Evolutionary conservation across 2,797 vertebrate species (phyloP).

Genomic region (Octomys mimax): DNA sequence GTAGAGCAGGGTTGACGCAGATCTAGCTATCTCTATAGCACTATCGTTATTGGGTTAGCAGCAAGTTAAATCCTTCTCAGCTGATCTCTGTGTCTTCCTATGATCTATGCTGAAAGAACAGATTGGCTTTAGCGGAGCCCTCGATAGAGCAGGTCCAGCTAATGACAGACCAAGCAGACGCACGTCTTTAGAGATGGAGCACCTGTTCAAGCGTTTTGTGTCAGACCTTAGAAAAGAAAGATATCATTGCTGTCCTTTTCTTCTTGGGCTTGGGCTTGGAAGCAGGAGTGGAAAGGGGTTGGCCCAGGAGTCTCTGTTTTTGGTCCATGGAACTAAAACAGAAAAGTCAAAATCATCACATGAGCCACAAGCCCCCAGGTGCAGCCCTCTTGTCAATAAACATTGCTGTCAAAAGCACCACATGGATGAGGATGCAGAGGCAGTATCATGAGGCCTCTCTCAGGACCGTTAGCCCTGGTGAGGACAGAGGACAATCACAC

Average conservation of each 20-base stretch:
- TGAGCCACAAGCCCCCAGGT: background rate
- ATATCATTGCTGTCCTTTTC: constrained; percentile 14
- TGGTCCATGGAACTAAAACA: constrained; percentile 74
- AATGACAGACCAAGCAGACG: background rate
- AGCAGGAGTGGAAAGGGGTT: background rate
- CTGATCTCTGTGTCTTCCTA: background rate
- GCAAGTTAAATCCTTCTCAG: constrained; percentile 1
- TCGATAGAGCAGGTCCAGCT: background rate
- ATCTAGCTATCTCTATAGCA: background rate
- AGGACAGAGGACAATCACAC: background rate
- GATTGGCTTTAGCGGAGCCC: background rate
- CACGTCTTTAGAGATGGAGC: background rate
- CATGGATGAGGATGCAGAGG: no score
- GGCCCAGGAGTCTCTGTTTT: constrained; percentile 2
- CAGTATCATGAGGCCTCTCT: background rate
- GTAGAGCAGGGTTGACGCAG: no score
- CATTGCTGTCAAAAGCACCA: background rate
- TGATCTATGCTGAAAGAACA: background rate
- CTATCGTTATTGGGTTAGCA: background rate
- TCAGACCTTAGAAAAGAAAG: constrained; percentile 82
- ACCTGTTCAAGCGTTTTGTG: background rate
- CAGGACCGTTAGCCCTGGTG: background rate
- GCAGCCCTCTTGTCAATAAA: background rate
- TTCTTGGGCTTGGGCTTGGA: constrained; percentile 62
- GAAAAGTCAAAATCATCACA: background rate